phyloP scores from a whole-genome alignment of 2,113 vertebrate species.

The Guaruba guarouba region DNA sequence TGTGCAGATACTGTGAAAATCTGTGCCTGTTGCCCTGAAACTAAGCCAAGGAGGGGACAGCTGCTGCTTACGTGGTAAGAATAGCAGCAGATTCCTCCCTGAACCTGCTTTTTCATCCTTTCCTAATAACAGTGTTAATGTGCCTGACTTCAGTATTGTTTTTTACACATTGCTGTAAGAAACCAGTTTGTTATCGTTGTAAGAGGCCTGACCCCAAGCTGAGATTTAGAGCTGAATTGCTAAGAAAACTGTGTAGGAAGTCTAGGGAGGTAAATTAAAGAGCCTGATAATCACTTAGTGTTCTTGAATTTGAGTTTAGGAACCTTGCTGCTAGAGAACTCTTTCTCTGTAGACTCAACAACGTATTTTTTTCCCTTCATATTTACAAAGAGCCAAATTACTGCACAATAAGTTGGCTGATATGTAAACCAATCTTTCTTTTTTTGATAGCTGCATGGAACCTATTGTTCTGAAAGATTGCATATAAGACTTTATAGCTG shows the following conservation, averaged over 20 bases:
- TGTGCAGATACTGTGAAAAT: neutral
- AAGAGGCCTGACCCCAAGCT: neutral
- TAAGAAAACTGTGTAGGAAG: neutral
- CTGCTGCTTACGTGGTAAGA: neutral
- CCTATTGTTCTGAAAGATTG: neutral
- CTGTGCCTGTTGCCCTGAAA: neutral
- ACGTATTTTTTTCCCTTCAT: neutral
- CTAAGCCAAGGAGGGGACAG: neutral
- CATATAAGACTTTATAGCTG: neutral
- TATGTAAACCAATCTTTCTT: rapidly evolving
- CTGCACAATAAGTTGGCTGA: neutral
- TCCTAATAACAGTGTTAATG: neutral
- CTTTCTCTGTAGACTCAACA: neutral
- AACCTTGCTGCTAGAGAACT: neutral
- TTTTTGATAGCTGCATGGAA: neutral
- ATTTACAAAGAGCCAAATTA: neutral
- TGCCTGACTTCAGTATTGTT: neutral
- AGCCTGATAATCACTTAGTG: neutral
- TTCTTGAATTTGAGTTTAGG: neutral
- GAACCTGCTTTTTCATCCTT: neutral
- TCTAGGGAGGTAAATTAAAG: neutral
- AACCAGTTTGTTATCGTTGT: neutral
- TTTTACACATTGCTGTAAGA: neutral
- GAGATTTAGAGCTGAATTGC: neutral
- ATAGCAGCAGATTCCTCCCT: neutral